phyloP scores from a whole-genome alignment of 2,888 invertebrate species.

The Amphimallon solstitiale region DNA sequence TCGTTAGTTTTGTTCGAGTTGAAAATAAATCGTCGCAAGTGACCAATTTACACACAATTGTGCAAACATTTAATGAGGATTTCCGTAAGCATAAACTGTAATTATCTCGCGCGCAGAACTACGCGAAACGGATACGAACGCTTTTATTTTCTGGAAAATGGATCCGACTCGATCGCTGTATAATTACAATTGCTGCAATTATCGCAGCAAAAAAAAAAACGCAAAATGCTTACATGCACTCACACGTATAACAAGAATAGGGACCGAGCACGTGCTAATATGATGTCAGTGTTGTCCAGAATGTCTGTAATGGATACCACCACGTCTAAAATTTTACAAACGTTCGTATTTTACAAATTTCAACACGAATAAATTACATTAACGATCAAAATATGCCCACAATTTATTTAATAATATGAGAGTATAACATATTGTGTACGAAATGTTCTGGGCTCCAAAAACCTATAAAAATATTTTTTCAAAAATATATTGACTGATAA shows the following conservation, averaged over 20 bases:
- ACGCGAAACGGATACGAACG: conserved; percentile 26
- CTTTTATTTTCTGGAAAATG: conserved; percentile 30
- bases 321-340: too few relatives aligned
- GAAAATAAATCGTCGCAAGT: too few relatives aligned
- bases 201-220: not conserved
- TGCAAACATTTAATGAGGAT: conserved; percentile 32
- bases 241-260: not conserved
- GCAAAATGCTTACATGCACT: not conserved
- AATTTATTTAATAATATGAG: too few relatives aligned
- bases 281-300: conserved; percentile 3
- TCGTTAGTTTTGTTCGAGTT: too few relatives aligned
- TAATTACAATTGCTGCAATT: conserved; percentile 26
- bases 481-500: too few relatives aligned
- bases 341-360: too few relatives aligned
- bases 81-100: conserved; percentile 19
- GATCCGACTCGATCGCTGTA: not conserved
- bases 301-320: not conserved
- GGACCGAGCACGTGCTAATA: not conserved
- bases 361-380: too few relatives aligned
- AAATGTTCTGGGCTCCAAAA: too few relatives aligned
- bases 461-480: too few relatives aligned
- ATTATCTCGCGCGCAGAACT: not conserved
- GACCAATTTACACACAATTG: not conserved
- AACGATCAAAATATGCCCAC: too few relatives aligned
- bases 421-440: too few relatives aligned